These are phyloP conservation scores for Atractosteus spatula DNA, from an alignment of 2,113 vertebrate genomes.

Conservation along the genomic window DNA sequence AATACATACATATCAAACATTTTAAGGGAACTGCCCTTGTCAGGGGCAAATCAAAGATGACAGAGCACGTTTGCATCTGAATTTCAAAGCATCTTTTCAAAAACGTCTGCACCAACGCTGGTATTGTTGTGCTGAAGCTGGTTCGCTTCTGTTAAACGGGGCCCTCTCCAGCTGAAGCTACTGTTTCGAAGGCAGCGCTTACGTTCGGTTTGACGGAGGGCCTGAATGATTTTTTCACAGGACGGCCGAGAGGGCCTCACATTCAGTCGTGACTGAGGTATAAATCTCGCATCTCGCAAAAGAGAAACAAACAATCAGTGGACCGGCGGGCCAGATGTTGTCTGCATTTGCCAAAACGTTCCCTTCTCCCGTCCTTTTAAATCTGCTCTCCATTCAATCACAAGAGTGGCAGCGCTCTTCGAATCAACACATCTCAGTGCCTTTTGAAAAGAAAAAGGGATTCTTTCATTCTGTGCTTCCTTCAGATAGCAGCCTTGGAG, in stretches of 20 bases:
- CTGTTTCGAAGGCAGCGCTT: neutral
- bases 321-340: neutral
- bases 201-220: neutral
- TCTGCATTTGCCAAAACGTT: too few species aligned
- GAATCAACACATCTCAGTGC: neutral
- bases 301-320: neutral
- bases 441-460: slow-evolving; percentile 1
- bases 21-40: too few species aligned
- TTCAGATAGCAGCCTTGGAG: neutral
- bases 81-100: too few species aligned
- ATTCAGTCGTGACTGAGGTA: neutral
- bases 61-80: too few species aligned
- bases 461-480: slow-evolving; percentile 10
- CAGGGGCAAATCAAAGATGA: too few species aligned
- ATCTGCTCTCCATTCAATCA: neutral
- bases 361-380: slow-evolving; percentile 1
- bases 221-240: neutral
- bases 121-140: too few species aligned
- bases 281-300: neutral
- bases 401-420: neutral
- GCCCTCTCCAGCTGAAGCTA: slow-evolving; percentile 7
- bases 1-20: too few species aligned
- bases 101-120: too few species aligned
- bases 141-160: neutral
- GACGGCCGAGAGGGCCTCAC: neutral